Evolutionary conservation across 2,888 invertebrate genomes (phyloP), one percentile per base, ranked within the genome.

Genomic region (Drosophila phalerata): DNA sequence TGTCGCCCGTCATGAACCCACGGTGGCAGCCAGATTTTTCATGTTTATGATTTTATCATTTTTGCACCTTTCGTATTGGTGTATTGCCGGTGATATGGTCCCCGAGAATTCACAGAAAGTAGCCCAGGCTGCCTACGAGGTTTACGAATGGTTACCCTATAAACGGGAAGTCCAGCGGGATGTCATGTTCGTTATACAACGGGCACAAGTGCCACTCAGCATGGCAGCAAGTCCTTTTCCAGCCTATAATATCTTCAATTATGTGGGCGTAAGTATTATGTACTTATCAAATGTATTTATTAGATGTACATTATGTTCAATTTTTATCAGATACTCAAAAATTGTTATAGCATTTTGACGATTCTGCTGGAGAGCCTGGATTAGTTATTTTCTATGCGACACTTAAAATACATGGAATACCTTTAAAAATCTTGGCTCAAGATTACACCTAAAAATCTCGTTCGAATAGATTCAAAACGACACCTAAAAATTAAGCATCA

Each of bases 341-440:
- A 83, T 25, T 78, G 84, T 40, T 82, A 77, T 22, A 68, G 55
- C 10, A 72, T 82, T 38, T 9, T 85, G 5, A 77, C 77, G 0
- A 6, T 82, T 3, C 32, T 83, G 52, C 6, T 80, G 8, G 66
- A 78, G 56, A 68, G 57, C 4, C 28, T 86, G 64, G 73, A 86
- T 15, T 78, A 56, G 3, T 1, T 22, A 22, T 3, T 22, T 22
- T 22, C 22, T 22, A 22, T 2, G 22, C 22, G 22, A 22, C 22
- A 22, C 22, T 22, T 22, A 0, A 22, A 22, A 22, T 22, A 4
- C 22, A 22, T 4, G 2, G 22, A 22, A 22, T 22, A 22, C 22
- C 22, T 2, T 2, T 22, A 22, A 22, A 22, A 22, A 22, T 22
- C 1, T 22, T 22, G 3, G 3, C 2, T 22, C 1, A 2, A 22